Base-by-base conservation (phyloP, 2,888 invertebrate genomes). In the Nemapogon koenigi region DNA sequence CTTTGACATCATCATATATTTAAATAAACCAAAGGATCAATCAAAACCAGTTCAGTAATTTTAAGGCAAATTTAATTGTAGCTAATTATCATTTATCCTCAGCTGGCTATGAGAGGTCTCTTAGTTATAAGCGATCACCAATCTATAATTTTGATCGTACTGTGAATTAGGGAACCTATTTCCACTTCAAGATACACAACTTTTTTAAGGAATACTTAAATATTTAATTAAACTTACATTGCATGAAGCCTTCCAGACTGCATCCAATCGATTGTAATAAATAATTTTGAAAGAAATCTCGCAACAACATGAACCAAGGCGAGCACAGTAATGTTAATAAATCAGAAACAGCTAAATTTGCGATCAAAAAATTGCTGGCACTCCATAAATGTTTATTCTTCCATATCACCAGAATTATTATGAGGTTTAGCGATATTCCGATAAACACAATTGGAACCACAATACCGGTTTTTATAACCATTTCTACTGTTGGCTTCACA, bases 221-320 rank as follows among this genome's bases (percentile, higher is more conserved):
- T 28, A 7, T 8, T 28, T 11, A 28, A 28, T 28, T 11, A 35
- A 15, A 16, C 68, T 61, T 62, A 88, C 89, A 84, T 72, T 90
- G 88, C 22, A 90, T 55, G 50, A 89, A 88, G 2, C 89, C 91
- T 62, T 92, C 91, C 48, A 86, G 80, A 46, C 85, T 83, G 57
- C 93, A 94, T 6, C 91, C 90, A 39, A 89, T 79, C 8, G 75
- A 68, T 13, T 87, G 89, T 41, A 93, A 63, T 45, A 87, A 80
- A 59, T 86, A 94, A 50, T 89, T 89, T 66, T 92, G 91, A 52
- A 84, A 90, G 50, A 91, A 84, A 56, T 91, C 88, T 29, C 84
- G 78, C n/a, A 86, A 81, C 44, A 93, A 69, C 65, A 90, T 87
- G 51, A 92, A 85, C 83, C 87, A 87, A 0, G 92, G 89, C 38